phyloP scores from a whole-genome alignment of 2,888 invertebrate species.

The Scaptomyza caliginosa region DNA sequence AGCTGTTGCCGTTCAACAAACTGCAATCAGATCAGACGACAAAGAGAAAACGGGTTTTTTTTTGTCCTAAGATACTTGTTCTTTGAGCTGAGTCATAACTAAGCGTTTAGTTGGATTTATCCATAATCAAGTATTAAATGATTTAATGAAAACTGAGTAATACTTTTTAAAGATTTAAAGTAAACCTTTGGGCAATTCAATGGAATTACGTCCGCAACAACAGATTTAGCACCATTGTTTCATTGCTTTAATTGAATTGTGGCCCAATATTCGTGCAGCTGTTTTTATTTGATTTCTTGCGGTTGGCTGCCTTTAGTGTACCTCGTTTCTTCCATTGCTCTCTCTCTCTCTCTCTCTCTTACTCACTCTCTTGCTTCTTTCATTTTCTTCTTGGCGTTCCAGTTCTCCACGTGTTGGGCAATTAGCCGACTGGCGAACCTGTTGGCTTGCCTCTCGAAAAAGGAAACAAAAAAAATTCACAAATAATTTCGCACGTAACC shows the following conservation, averaged over 20 bases:
- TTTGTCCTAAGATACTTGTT: constrained; percentile 27
- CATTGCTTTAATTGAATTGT: constrained; percentile 31
- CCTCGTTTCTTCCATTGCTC: constrained; percentile 6
- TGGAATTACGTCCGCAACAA: neutral
- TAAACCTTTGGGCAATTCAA: neutral
- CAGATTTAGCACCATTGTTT: neutral
- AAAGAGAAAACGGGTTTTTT: constrained; percentile 46
- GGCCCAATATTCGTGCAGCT: constrained; percentile 55
- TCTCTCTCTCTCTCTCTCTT: constrained; percentile 4
- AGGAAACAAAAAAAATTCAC: constrained; percentile 45
- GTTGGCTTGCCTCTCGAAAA: constrained; percentile 46
- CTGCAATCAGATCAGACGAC: constrained; percentile 53
- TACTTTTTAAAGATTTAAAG: neutral
- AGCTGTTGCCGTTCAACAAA: constrained; percentile 37
- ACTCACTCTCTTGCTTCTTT: constrained; percentile 4
- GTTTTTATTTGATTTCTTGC: constrained; percentile 63
- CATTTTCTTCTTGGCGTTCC: constrained; percentile 23
- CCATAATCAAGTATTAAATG: constrained; percentile 15
- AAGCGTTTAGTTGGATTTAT: constrained; percentile 5
- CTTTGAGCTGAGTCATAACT: constrained; percentile 38
- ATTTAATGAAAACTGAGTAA: constrained; percentile 24
- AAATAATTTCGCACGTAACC: constrained; percentile 59
- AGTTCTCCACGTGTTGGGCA: constrained; percentile 56
- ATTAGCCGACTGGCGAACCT: constrained; percentile 53
- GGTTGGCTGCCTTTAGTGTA: constrained; percentile 51